Base-by-base conservation (phyloP, 2,888 invertebrate species). In the Auanema freiburgensis region DNA sequence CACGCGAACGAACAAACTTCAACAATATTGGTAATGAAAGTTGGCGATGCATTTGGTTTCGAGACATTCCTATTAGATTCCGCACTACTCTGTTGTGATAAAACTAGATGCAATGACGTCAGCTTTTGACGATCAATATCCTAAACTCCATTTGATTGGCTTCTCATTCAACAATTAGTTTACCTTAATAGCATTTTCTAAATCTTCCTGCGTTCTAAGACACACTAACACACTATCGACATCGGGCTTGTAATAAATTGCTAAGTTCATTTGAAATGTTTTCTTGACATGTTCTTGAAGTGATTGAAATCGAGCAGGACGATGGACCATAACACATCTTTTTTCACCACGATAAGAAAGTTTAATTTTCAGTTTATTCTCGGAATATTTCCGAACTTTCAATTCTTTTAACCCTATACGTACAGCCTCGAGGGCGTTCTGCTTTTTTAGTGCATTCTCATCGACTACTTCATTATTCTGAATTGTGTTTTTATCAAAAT, bases 161-260 rank as follows among this genome's bases (percentile, higher is more conserved):
- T n/a, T 25, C n/a, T 56, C 18, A 18, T 21, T 56, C 21, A 42
- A 16, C 8, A 14, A 14, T 41, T 56, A 12, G 41, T 25, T 33
- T 23, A 85, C 71, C 59, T 80, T 72, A n/a, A 85, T 74, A 4
- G 85, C 85, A 14, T 77, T 69, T 58, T 84, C 83, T 51, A 85
- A 67, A 63, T 84, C 84, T 10, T 69, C 76, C 74, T 85, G 85
- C 59, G 72, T 77, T 24, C 70, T 69, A 40, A 85, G 74, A 25
- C 84, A 83, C 44, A 84, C 78, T 68, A 80, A 77, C 42, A 85
- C 72, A 82, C 85, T 72, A 23, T 58, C 60, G 14, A 58, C 66
- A 12, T 68, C 68, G 12, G 70, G 73, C 10, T 65, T 66, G 60
- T 76, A 75, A 57, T 75, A 75, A 50, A 75, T 67, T 60, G 70